Evolutionary conservation across 2,888 invertebrate species (phyloP), one percentile per base, ranked within the genome.

Genomic region (Tetragonula carbonaria): DNA sequence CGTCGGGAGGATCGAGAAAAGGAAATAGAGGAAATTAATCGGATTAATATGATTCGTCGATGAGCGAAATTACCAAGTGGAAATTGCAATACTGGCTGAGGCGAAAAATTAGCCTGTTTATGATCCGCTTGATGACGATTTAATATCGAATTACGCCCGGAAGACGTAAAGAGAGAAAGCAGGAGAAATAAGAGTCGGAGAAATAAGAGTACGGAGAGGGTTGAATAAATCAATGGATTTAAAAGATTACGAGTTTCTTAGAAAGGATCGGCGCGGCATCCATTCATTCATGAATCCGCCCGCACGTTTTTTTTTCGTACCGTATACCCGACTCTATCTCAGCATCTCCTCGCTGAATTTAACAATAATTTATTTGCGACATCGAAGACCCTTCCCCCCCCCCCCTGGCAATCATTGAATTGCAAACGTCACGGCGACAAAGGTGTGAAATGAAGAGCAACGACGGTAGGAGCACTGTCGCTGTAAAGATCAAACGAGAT

Each of bases 221-320:
- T 23, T 0, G 74, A 74, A 66, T 77, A 77, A 82, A 82, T 82
- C 82, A 74, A 84, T 77, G 70, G 70, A 28, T 77, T 84, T 82
- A 84, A 78, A 78, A 77, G 73, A 84, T 84, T 79, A 83, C 85
- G 67, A 65, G 74, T 45, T 70, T 74, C 73, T 62, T 66, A 70
- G 79, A 74, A 83, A 85, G 75, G 50, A 50, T 57, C 75, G 63
- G 8, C 45, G 8, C 53, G 57, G 23, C 68, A 77, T 83, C 73
- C 83, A 70, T 85, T 83, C 85, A 83, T 83, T 83, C 85, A 85
- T 85, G 83, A 80, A 80, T 71, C 73, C 80, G 66, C 67, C 23
- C 63, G 55, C 63, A 33, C 78, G 73, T 73, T 81, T 74, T 59
- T 73, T 81, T 74, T 59, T 23, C 68, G 11, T 70, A n/a, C 57